Evolutionary conservation across 1,140 invertebrate genomes (phyloP), one percentile per base, ranked within the genome.

Genomic region (Anastatus disparis): DNA sequence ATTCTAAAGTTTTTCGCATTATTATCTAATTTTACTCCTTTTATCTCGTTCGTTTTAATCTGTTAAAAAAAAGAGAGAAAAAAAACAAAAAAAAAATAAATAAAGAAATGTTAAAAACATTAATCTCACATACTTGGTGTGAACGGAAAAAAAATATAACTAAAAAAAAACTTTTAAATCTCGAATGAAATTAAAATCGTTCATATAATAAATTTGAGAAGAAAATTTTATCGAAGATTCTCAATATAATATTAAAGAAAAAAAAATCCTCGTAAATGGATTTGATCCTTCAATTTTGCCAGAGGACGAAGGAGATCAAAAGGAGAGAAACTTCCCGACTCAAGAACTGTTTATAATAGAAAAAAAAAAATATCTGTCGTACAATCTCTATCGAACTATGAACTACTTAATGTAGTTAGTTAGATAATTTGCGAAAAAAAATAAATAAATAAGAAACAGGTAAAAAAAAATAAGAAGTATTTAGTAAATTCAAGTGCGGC

Each of bases 311-410:
- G 50, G 59, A 63, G 59, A 68, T 66, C 55, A 73, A 73, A 69
- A 69, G 29, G 52, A 72, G 67, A 72, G 64, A 40, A 62, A 58
- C 66, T 70, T 72, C 53, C 55, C 69, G 71, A 71, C 58, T 73
- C 42, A 71, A 70, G 69, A 74, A 67, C 61, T 74, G 65, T 55
- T 67, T 76, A 75, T 70, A 70, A 70, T 70, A 70, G 42, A 70
- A 22, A 15, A 46, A 46, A 46, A 48, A 58, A 76, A 71, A 69
- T 70, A 72, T 62, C 72, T 77, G 65, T 76, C 72, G 76, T 77
- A 75, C 72, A 77, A 74, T 77, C 76, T 76, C 63, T 74, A 74
- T 76, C 73, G 72, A 70, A 71, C 10, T 77, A 74, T 72, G 70
- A 59, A 74, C 74, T 74, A 75, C 53, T 71, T 61, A 73, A 72